These are phyloP conservation scores for Helicoverpa zea DNA, from an alignment of 1,140 invertebrate genomes.

Conservation along the genomic window DNA sequence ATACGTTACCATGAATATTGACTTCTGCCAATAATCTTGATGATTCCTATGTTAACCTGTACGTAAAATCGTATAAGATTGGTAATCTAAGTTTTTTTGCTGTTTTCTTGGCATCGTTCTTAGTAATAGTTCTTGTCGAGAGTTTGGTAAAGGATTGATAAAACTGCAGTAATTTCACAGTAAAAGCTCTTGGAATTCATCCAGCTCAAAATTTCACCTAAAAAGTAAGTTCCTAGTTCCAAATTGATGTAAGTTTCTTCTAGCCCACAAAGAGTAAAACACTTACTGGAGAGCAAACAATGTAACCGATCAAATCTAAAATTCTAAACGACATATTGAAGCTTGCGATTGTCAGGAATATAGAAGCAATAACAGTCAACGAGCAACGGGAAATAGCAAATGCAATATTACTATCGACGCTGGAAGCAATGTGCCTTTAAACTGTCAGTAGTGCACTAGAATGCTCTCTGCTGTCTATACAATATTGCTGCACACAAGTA, in stretches of 20 bases:
- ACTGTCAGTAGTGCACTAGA: slow-evolving; percentile 24
- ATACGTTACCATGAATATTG: slow-evolving; percentile 13
- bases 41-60: slow-evolving; percentile 3
- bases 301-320: slow-evolving; percentile 2
- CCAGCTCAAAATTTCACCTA: too few relatives aligned
- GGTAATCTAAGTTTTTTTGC: not conserved
- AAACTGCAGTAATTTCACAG: too few relatives aligned
- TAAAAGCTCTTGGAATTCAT: too few relatives aligned
- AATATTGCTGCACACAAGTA: not conserved
- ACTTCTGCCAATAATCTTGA: slow-evolving; percentile 1
- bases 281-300: not conserved
- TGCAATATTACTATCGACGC: slow-evolving; percentile 9
- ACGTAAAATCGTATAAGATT: not conserved
- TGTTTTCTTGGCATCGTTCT: not conserved
- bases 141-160: too few relatives aligned
- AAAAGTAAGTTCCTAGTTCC: too few relatives aligned
- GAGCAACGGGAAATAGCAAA: slow-evolving; percentile 10
- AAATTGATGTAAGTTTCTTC: not conserved
- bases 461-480: slow-evolving; percentile 1
- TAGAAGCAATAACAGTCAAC: slow-evolving; percentile 16
- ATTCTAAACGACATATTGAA: slow-evolving; percentile 14
- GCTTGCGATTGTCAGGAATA: slow-evolving; percentile 9
- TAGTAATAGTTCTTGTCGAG: not conserved
- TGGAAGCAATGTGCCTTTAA: slow-evolving; percentile 18
- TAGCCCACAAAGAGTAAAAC: not conserved